Evolutionary conservation across 1,140 invertebrate species (phyloP).

Genomic region (Lepidurus couesii): DNA sequence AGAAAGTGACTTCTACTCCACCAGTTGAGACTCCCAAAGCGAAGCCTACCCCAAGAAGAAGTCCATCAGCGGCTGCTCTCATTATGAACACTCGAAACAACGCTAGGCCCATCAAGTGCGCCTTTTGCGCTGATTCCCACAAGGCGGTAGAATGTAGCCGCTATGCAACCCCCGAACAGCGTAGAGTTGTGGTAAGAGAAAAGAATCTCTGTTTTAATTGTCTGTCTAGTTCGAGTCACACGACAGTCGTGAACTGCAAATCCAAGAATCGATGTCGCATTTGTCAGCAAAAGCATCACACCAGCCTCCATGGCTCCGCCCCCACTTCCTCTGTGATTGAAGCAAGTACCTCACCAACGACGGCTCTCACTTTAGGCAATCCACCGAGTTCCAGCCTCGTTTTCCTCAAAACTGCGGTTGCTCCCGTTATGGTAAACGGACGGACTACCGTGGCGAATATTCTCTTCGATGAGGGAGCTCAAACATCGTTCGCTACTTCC

Average conservation of each 20-base stretch:
- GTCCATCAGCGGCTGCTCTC: no score
- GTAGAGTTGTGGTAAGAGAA: constrained; percentile 7
- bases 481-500: constrained; percentile 8
- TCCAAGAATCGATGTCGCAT: constrained; percentile 26
- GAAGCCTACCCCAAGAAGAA: no score
- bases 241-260: neutral
- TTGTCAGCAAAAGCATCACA: constrained; percentile 15
- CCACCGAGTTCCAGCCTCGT: neutral
- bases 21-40: no score
- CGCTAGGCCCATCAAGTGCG: no score
- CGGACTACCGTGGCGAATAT: neutral
- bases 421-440: neutral
- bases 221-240: constrained; percentile 22
- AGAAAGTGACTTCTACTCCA: no score
- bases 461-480: constrained; percentile 30
- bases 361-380: neutral
- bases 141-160: neutral
- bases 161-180: constrained; percentile 14
- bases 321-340: neutral
- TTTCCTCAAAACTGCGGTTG: constrained; percentile 26
- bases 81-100: no score
- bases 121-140: neutral
- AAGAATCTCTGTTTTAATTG: constrained; percentile 28
- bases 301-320: constrained; percentile 29
- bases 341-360: neutral